Percentiles rank a stretch among this genome's conserved stretches.
Conservation (phyloP, 2,888 invertebrate genomes). For the Macropis europaea region DNA sequence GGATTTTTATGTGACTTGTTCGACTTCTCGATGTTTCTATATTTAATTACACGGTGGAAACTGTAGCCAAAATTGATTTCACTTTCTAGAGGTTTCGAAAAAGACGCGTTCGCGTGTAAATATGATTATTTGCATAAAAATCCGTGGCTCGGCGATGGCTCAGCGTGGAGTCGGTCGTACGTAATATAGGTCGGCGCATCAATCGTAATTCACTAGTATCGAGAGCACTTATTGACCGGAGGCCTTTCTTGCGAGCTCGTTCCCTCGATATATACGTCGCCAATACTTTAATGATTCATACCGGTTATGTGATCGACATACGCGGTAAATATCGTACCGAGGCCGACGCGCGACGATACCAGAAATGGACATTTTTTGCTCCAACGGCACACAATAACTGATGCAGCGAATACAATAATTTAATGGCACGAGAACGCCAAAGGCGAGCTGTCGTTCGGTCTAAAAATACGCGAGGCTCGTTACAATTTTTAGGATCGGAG, state of each 20-base stretch:
- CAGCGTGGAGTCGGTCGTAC: not conserved
- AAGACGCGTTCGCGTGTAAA: too few species aligned
- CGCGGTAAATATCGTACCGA: slow-evolving; percentile 20
- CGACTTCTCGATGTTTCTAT: too few species aligned
- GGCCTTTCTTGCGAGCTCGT: slow-evolving; percentile 13
- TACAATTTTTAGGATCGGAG: too few species aligned
- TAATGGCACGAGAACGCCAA: too few species aligned
- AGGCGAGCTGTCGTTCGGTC: too few species aligned
- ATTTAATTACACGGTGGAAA: too few species aligned
- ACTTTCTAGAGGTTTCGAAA: too few species aligned
- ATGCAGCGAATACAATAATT: not conserved
- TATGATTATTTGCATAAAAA: too few species aligned
- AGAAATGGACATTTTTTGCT: not conserved
- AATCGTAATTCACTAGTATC: slow-evolving; percentile 51
- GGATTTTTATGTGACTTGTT: too few species aligned
- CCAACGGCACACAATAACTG: not conserved
- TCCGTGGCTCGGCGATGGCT: not conserved
- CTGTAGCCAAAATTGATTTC: too few species aligned
- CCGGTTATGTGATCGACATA: slow-evolving; percentile 21
- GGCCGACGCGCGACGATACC: slow-evolving; percentile 10
- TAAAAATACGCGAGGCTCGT: too few species aligned
- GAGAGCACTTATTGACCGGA: slow-evolving; percentile 31
- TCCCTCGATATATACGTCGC: slow-evolving; percentile 26
- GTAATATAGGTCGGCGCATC: slow-evolving; percentile 21
- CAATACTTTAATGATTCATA: slow-evolving; percentile 39